Base-by-base conservation (phyloP, 2,113 vertebrate species). In the Coregonus clupeaformis region DNA sequence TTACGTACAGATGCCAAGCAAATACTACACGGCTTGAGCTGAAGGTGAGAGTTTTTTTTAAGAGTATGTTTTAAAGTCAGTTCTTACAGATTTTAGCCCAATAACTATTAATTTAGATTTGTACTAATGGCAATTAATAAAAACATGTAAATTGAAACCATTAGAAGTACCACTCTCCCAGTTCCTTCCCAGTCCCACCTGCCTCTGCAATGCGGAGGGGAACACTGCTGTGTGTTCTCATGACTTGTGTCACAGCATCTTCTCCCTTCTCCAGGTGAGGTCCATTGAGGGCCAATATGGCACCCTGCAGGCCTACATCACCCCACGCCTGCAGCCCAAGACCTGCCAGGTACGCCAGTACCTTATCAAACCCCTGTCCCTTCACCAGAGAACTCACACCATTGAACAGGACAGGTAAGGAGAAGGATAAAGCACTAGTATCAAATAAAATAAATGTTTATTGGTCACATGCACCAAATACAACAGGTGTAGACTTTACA, bases 201-300 rank as follows among this genome's bases (percentile, higher is more conserved):
- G 27, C 36, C 36, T 36, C 36, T 36, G 36, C 36, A 36, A 36
- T 36, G 36, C 36, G 7, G 9, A 9, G 36, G 36, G 7, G 1
- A 36, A 27, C 27, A 27, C 27, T 27, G 27, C 27, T 27, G 27
- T 27, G 27, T 27, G 27, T 27, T 27, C 60, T 12, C 71, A 49
- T 98, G n/a, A n/a, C 36, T 42, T 42, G 9, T 42, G 36, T 42
- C 9, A 42, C 36, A 11, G 9, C 9, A 42, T 47, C 18, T 72
- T 12, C 71, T 62, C 9, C 32, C 36, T 30, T 9, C 69, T 25
- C n/a, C 68, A 99, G 98, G 93, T 99, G 85, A 94, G 97, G 24
- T 99, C 97, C 0, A 99, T 99, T 5, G 98, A 99, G 92, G 98
- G 98, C 32, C 98, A 98, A 79, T 98, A 97, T 1, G 97, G 98